phyloP scores from a whole-genome alignment of 1,140 invertebrate genomes.

The Drusus annulatus region DNA sequence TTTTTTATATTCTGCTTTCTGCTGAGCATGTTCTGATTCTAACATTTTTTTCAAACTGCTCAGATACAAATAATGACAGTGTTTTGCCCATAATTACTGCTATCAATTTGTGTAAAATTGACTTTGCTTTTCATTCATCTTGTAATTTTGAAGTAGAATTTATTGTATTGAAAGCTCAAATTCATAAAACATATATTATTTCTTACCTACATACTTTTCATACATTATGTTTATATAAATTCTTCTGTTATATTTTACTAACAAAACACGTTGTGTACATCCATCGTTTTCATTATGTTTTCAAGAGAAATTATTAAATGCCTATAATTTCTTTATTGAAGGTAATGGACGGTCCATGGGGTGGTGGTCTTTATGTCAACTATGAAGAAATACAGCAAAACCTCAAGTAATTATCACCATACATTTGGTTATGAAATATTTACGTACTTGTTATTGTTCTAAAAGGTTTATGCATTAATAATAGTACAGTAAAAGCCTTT shows the following conservation, averaged over 20 bases:
- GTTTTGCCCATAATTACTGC: no score
- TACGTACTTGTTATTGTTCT: conserved; percentile 17
- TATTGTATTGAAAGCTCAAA: no score
- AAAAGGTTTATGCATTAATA: conserved; percentile 24
- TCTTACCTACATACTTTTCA: no score
- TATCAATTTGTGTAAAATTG: no score
- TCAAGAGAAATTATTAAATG: conserved; percentile 51
- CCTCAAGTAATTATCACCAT: conserved; percentile 74
- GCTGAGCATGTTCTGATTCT: conserved; percentile 29
- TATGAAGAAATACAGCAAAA: conserved; percentile 89
- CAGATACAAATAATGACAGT: not conserved
- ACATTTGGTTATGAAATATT: conserved; percentile 20
- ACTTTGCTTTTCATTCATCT: no score
- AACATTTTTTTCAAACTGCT: conserved; percentile 2
- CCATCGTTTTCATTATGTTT: conserved; percentile 28
- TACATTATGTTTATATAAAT: not conserved
- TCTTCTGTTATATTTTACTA: conserved; percentile 11
- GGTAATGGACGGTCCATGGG: conserved; percentile 72
- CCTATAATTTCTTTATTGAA: conserved; percentile 61
- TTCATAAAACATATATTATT: no score
- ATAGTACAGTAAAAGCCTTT: no score
- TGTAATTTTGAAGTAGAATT: no score
- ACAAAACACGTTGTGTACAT: not conserved
- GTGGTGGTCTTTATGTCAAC: conserved; percentile 85
- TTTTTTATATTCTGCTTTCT: conserved; percentile 20